Evolutionary conservation across 2,888 invertebrate genomes (phyloP).

Genomic region (Neria commutata): DNA sequence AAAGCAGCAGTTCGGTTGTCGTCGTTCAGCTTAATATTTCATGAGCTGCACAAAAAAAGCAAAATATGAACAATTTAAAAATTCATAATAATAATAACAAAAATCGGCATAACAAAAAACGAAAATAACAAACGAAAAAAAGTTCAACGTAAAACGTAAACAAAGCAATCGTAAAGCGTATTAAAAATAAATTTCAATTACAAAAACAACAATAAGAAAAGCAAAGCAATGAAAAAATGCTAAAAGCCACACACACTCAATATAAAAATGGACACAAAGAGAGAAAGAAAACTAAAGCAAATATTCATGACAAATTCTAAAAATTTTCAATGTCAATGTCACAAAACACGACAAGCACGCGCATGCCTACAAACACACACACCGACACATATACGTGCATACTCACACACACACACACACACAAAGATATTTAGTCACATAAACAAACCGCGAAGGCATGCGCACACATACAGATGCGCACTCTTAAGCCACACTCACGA

Average conservation of each 20-base stretch:
- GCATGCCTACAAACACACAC: not conserved
- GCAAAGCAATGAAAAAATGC: not conserved
- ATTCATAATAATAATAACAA: too few species aligned
- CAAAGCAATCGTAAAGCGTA: not conserved
- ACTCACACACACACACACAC: not conserved
- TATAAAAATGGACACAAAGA: not conserved
- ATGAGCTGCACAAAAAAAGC: too few species aligned
- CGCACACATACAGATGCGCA: too few species aligned
- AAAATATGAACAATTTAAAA: too few species aligned
- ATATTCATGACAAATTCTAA: constrained; percentile 17
- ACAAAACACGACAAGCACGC: constrained; percentile 21
- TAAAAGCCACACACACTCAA: not conserved
- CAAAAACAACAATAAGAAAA: constrained; percentile 7
- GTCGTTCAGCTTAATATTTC: too few species aligned
- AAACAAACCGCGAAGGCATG: too few species aligned
- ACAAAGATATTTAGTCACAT: not conserved
- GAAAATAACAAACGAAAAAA: not conserved
- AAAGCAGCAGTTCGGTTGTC: too few species aligned
- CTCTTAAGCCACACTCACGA: too few species aligned
- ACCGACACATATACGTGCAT: not conserved
- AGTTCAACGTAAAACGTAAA: not conserved
- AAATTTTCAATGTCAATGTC: constrained; percentile 36
- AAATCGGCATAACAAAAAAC: not conserved
- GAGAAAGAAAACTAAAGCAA: not conserved
- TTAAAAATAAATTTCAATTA: not conserved